Evolutionary conservation across 2,888 invertebrate species (phyloP), one percentile per base, ranked within the genome.

Genomic region (Acanthosepion lycidas): DNA sequence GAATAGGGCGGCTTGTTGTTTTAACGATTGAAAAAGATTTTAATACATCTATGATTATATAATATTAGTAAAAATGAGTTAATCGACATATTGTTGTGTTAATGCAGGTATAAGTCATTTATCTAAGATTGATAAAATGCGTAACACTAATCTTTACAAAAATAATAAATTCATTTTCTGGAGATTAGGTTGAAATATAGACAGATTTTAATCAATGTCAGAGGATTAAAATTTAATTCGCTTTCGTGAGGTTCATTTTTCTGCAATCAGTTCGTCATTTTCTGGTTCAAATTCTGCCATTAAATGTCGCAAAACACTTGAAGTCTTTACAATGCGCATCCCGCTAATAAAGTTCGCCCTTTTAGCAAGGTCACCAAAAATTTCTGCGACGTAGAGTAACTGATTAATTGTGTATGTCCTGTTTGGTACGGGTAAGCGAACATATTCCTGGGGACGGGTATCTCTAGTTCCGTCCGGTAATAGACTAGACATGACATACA

Each of bases 381-480:
- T 23, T 5, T 92, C 48, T 92, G 92, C 92, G 5, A 92, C 92
- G 26, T 49, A 92, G 15, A 49, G 92, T 48, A 92, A 49, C 6
- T 95, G 95, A 23, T 94, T 94, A 20, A 94, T 55, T 2, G 95
- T 95, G 15, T 95, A 95, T 0, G 94, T 91, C 26, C 95, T 64
- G 26, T 94, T 42, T 26, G 95, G 94, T 93, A 95, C 51, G 1
- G 94, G 93, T 18, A 95, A 92, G 94, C 94, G 64, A 15, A 95
- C 78, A 20, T n/a, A 94, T 94, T 33, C 94, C n/a, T 51, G 28
- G 26, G 91, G n/a, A 49, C 64, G 51, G 92, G 33, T 93, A n/a
- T n/a, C 48, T 5, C 48, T 3, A 8, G 48, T 42, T 9, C 55
- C 55, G 8, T 55, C 93, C 23, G 48, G 53, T 28, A 28, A 92